A percentile compares a stretch with the other conserved stretches of the same genome.
phyloP scores from a whole-genome alignment of 2,888 invertebrate species.

The Abrostola triplasia region DNA sequence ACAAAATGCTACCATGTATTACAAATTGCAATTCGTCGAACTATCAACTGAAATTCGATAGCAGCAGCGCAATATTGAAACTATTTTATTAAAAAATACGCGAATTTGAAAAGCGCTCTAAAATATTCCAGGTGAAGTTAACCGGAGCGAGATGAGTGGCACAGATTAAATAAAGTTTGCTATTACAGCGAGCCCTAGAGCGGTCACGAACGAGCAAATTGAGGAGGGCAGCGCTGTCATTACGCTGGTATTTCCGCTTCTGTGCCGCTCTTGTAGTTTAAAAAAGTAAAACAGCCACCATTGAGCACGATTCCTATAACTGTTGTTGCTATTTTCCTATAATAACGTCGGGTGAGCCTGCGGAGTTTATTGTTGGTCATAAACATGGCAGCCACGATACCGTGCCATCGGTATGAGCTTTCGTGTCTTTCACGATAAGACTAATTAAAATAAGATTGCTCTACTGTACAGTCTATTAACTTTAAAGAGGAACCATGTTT shows the following conservation, averaged over 20 bases:
- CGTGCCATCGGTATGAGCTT: background rate
- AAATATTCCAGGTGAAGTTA: constrained; percentile 37
- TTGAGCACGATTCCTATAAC: constrained; percentile 37
- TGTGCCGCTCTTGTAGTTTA: constrained; percentile 41
- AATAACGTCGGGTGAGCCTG: constrained; percentile 25
- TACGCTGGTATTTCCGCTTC: constrained; percentile 73
- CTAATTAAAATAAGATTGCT: constrained; percentile 4
- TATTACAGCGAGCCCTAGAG: constrained; percentile 57
- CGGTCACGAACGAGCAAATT: constrained; percentile 70
- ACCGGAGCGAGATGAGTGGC: constrained; percentile 48
- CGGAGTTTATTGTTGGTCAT: constrained; percentile 25
- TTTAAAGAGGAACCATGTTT: background rate
- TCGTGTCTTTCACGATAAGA: constrained; percentile 8
- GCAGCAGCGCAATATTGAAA: constrained; percentile 24
- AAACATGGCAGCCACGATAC: constrained; percentile 24
- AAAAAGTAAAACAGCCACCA: constrained; percentile 44
- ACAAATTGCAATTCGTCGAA: constrained; percentile 30
- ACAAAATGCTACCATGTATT: constrained; percentile 16
- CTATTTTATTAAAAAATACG: constrained; percentile 36
- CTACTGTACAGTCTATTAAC: background rate
- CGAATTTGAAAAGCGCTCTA: constrained; percentile 35
- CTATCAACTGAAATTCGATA: constrained; percentile 22
- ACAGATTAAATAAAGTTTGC: constrained; percentile 55
- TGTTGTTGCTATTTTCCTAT: constrained; percentile 40
- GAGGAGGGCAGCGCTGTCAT: constrained; percentile 61